Conservation (phyloP, 2,797 vertebrate genomes). For the Vultur gryphus region DNA sequence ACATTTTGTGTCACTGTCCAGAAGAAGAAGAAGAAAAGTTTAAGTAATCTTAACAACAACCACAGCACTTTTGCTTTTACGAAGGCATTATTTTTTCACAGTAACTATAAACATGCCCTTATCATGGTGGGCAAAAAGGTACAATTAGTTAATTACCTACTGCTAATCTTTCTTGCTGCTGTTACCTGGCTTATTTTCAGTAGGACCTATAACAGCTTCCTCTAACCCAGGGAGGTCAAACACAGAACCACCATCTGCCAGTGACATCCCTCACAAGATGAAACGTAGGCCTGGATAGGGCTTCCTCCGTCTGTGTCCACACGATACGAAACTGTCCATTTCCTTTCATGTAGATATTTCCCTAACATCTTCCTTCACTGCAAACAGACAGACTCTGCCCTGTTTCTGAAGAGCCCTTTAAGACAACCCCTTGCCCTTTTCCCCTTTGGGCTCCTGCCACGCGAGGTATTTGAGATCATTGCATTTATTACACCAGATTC, state of each 20-base stretch:
- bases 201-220: background rate
- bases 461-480: background rate
- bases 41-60: background rate
- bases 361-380: background rate
- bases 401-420: background rate
- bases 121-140: background rate
- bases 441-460: background rate
- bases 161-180: background rate
- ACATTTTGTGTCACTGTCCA: background rate
- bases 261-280: background rate
- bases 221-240: background rate
- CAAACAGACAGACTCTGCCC: background rate
- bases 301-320: background rate
- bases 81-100: background rate
- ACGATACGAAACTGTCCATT: background rate
- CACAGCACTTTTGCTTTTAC: background rate
- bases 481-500: background rate
- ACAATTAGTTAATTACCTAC: background rate
- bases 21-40: background rate
- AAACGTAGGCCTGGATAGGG: background rate
- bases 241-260: background rate
- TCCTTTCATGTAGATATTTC: background rate
- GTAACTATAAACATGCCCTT: background rate
- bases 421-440: background rate
- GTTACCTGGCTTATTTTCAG: background rate